Evolutionary conservation across 1,140 invertebrate genomes (phyloP), one percentile per base, ranked within the genome.

Genomic region (Amphibalanus amphitrite): DNA sequence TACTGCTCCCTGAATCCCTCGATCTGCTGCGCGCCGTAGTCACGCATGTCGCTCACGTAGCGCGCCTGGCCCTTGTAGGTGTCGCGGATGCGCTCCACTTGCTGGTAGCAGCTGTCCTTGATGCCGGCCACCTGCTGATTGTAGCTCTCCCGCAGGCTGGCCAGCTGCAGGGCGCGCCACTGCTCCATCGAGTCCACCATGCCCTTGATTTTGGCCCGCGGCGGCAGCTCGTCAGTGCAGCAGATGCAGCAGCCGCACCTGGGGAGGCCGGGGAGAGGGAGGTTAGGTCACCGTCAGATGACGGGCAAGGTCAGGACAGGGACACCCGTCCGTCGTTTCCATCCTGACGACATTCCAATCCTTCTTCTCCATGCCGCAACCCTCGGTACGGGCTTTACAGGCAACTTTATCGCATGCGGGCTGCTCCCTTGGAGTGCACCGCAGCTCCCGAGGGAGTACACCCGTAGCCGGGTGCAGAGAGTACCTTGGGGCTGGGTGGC

Each of bases 31-130:
- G 90, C 89, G 6, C 94, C 93, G 77, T 93, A 95, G 76, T 96
- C 91, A 69, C 91, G 83, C 73, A 97, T 91, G 76, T 94, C 92
- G 72, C 88, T 85, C 26, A 96, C 83, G 79, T 95, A 91, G 76
- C 88, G 90, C 29, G 90, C 87, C 82, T 95, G 92, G 25, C 86
- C 85, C 74, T 90, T 87, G 79, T 97, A 97, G 78, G 91, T 95
- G 76, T 89, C 91, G 77, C 92, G 86, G 72, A 96, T 92, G 86
- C 90, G 92, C 77, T 96, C 93, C 80, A 95, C 88, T 83, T 96
- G 93, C 78, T 91, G 90, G 23, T 88, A 86, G 78, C 92, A 96
- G 76, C 96, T 96, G 75, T 96, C 92, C 77, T 91, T 73, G 28
- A 69, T 75, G 28, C 1, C 28, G 8, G 77, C 79, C 78, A 91